Evolutionary conservation across 2,113 vertebrate species (phyloP).

Genomic region (Saguinus imperator): DNA sequence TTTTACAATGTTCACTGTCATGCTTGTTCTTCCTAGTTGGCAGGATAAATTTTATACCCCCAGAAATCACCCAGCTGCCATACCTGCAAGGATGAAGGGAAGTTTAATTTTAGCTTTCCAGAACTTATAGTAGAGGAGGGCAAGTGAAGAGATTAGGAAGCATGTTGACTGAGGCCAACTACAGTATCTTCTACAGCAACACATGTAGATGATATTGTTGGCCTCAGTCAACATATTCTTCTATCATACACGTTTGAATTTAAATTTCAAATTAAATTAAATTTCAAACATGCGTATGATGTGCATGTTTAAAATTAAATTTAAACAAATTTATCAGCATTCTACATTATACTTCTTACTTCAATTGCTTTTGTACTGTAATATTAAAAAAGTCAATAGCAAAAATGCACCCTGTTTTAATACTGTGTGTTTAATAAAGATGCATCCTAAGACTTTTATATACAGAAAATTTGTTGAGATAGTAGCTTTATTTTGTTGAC

Average conservation of each 20-base stretch:
- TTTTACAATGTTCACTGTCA: neutral
- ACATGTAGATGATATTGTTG: no score
- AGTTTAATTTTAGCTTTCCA: neutral
- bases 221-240: no score
- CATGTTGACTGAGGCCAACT: neutral
- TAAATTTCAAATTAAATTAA: no score
- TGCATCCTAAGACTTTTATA: neutral
- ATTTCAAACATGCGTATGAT: no score
- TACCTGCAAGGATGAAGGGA: neutral
- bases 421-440: neutral
- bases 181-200: neutral
- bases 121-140: neutral
- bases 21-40: neutral
- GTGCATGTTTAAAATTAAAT: neutral
- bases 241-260: no score
- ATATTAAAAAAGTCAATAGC: neutral
- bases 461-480: conserved; percentile 61
- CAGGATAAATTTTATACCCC: neutral
- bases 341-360: neutral
- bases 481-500: conserved; percentile 66
- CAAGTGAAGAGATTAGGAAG: neutral
- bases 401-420: neutral
- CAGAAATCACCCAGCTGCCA: neutral
- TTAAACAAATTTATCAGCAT: neutral
- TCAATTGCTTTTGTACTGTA: neutral